Base-by-base conservation (phyloP, 2,888 invertebrate species). In the Monochamus alternatus region DNA sequence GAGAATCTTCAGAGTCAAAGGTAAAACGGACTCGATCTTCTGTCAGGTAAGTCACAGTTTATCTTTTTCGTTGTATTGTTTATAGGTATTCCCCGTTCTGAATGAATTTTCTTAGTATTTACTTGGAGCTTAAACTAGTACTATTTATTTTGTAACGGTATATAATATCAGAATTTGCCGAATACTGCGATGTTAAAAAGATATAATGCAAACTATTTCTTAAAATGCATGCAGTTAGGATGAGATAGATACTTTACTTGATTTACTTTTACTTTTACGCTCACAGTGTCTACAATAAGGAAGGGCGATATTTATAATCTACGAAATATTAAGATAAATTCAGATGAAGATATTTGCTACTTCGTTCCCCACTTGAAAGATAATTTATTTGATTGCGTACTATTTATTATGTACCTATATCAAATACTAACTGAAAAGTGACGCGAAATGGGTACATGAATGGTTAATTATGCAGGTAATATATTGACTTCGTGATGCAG, bases 101-200 rank as follows among this genome's bases (percentile, higher is more conserved):
- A 22, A 38, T 5, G 12, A 22, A 38, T 5, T 5, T 22, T 65
- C 47, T 44, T 38, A 14, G 38, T 62, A 38, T n/a, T 64, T 22
- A 44, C 38, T 9, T n/a, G 9, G 44, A 58, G 30, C 31, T 22
- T 14, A 58, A 30, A 30, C 30, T 66, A 51, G 47, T 62, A 31
- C 30, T 69, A 60, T 69, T 69, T 69, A 47, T 60, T 44, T 60
- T 60, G n/a, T 69, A 69, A 69, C 69, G 69, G 69, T 69, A 69
- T 12, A 8, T 31, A 30, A n/a, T 65, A 51, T 51, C 51, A 43
- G 38, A 63, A 63, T 63, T 10, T 62, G 14, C 62, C 43, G 62
- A 63, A 63, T 63, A 43, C 5, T 3, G 9, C 32, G 38, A 10
- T 31, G 47, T 10, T 47, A 47, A 47, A 10, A 47, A 12, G 9